Conservation (phyloP, 2,888 invertebrate genomes). For the Platycheirus rosarum region DNA sequence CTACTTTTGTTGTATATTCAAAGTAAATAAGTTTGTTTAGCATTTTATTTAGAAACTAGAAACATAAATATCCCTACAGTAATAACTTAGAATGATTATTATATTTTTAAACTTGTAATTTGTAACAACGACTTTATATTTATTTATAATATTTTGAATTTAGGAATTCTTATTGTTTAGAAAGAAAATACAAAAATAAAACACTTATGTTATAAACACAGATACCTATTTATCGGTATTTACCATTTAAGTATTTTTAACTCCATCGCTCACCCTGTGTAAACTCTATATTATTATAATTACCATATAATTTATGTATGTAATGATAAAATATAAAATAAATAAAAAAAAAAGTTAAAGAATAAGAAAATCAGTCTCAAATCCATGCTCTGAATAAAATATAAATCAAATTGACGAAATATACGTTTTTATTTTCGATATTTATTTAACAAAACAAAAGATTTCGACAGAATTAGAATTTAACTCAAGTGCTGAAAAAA, state of each 20-base stretch:
- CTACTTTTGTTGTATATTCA: constrained; percentile 33
- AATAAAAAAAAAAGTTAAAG: constrained; percentile 7
- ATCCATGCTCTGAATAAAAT: constrained; percentile 29
- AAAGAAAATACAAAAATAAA: constrained; percentile 5
- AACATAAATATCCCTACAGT: constrained; percentile 43
- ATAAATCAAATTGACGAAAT: neutral
- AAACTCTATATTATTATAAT: constrained; percentile 46
- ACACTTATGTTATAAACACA: constrained; percentile 21
- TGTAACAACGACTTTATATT: constrained; percentile 56
- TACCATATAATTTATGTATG: constrained; percentile 54
- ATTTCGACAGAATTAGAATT: constrained; percentile 69
- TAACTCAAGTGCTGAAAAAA: constrained; percentile 79
- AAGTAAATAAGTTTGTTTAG: constrained; percentile 49
- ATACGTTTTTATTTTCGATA: constrained; percentile 4
- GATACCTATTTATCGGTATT: constrained; percentile 22
- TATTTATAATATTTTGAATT: constrained; percentile 57
- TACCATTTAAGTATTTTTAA: constrained; percentile 69
- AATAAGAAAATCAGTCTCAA: constrained; percentile 27
- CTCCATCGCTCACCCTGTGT: constrained; percentile 50
- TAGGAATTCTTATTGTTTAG: constrained; percentile 40
- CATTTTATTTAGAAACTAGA: constrained; percentile 43
- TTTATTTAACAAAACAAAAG: constrained; percentile 23
- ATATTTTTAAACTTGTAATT: constrained; percentile 45
- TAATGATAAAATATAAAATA: constrained; percentile 33
- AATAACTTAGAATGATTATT: constrained; percentile 48